Conservation (phyloP, 2,113 vertebrate species). For the Anguilla rostrata region DNA sequence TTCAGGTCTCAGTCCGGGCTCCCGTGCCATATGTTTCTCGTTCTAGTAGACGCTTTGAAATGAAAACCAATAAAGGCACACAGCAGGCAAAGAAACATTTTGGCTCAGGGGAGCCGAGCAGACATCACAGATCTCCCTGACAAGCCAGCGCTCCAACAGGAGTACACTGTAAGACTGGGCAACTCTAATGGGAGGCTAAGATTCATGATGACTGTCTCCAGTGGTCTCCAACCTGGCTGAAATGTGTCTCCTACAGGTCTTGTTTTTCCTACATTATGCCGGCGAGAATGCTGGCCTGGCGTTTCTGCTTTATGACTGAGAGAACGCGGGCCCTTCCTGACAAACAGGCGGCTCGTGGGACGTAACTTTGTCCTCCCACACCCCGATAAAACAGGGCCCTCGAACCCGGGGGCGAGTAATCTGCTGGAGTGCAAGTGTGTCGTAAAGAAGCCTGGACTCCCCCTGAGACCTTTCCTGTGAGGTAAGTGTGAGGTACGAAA, state of each 20-base stretch:
- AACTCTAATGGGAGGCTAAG: neutral
- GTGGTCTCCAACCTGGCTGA: neutral
- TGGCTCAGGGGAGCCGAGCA: neutral
- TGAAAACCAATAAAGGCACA: neutral
- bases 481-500: too few species aligned
- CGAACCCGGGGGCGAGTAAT: neutral
- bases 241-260: neutral
- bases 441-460: too few species aligned
- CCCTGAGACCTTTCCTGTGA: too few species aligned
- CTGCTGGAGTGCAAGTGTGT: too few species aligned
- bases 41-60: neutral
- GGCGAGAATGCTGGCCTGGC: neutral
- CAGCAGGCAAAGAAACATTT: neutral
- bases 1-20: too few species aligned
- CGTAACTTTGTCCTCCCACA: neutral
- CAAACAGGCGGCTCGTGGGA: too few species aligned
- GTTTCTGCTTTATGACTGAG: neutral
- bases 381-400: neutral
- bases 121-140: neutral
- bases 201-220: neutral
- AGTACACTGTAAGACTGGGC: neutral
- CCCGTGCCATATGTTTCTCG: neutral
- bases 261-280: neutral
- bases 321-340: neutral
- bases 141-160: neutral